Conservation (phyloP, 2,888 invertebrate species). For the Agrenia bidenticulata region DNA sequence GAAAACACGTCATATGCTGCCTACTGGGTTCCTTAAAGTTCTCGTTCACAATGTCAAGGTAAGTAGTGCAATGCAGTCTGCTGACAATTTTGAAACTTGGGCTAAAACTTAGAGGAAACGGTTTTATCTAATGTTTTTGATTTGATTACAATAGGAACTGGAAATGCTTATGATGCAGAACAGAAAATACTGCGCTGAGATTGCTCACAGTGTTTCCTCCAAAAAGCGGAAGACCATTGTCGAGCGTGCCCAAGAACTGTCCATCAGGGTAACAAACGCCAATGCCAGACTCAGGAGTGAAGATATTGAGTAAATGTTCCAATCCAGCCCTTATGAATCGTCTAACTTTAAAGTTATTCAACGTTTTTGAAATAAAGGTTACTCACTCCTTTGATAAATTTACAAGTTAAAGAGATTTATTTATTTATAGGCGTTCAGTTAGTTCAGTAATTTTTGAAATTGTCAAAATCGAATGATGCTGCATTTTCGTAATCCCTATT, state of each 20-base stretch:
- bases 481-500: too few species aligned
- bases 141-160: conserved; percentile 68
- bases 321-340: background rate
- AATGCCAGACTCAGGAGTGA: conserved; percentile 95
- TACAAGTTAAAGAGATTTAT: too few species aligned
- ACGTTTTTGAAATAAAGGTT: conserved; percentile 29
- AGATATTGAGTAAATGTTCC: conserved; percentile 85
- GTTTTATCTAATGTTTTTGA: background rate
- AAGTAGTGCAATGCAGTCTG: too few species aligned
- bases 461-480: too few species aligned
- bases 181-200: conserved; percentile 94
- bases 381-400: conserved; percentile 26
- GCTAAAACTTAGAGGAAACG: background rate
- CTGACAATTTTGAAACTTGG: conserved; percentile 25
- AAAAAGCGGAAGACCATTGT: conserved; percentile 95
- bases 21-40: conserved; percentile 97
- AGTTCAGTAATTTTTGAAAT: too few species aligned
- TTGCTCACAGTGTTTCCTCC: conserved; percentile 96
- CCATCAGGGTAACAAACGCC: conserved; percentile 93
- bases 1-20: conserved; percentile 93
- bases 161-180: conserved; percentile 99
- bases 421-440: too few species aligned
- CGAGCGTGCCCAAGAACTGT: conserved; percentile 92
- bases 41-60: conserved; percentile 83
- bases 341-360: conserved; percentile 23